Conservation (phyloP, 2,797 vertebrate genomes). For the Apogon talboti region DNA sequence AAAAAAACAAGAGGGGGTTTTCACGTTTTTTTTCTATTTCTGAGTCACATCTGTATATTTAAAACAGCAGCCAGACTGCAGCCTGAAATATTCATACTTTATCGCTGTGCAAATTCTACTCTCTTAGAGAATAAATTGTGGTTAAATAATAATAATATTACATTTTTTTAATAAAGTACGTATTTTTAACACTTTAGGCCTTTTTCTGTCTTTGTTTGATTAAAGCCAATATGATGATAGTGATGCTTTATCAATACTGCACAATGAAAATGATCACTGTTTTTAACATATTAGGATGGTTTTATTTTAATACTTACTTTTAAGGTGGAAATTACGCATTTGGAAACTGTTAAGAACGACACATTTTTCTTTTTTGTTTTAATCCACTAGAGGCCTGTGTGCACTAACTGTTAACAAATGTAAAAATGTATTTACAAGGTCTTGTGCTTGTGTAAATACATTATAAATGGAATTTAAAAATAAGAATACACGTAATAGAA, state of each 20-base stretch:
- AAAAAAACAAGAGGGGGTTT: slow-evolving; percentile 11
- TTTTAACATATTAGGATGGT: background rate
- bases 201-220: too few relatives aligned
- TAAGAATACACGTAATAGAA: too few relatives aligned
- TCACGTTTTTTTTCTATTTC: background rate
- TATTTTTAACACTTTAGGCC: too few relatives aligned
- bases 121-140: background rate
- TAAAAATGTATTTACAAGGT: background rate
- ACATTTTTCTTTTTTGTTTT: background rate
- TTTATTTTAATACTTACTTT: background rate
- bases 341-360: background rate
- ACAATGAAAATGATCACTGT: too few relatives aligned
- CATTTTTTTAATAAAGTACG: too few relatives aligned
- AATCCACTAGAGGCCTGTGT: background rate
- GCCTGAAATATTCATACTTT: background rate
- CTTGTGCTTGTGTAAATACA: too few relatives aligned
- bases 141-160: too few relatives aligned
- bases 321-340: background rate
- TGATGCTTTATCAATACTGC: too few relatives aligned
- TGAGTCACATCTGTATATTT: slow-evolving; percentile 52
- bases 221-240: too few relatives aligned
- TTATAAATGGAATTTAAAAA: too few relatives aligned
- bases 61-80: slow-evolving; percentile 40
- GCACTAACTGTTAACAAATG: background rate
- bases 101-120: background rate